Conservation (phyloP, 1,140 invertebrate genomes). For the Callitettix versicolor region DNA sequence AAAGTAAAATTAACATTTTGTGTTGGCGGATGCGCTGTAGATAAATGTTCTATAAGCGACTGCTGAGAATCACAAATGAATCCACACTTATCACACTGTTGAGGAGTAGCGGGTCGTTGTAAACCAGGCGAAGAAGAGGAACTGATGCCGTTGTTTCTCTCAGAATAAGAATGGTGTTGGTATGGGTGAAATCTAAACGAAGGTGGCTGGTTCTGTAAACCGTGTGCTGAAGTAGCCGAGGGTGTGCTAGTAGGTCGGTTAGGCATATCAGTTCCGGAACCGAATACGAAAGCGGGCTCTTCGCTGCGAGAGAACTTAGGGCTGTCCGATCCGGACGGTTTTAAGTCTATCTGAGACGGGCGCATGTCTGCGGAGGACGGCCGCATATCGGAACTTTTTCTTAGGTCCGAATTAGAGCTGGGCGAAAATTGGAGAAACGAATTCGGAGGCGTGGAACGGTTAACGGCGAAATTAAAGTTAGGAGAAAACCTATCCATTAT, state of each 20-base stretch:
- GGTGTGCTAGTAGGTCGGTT: constrained; percentile 23
- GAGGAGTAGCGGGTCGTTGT: constrained; percentile 47
- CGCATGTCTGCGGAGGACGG: no score
- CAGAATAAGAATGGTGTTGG: constrained; percentile 37
- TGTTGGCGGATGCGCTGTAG: constrained; percentile 51
- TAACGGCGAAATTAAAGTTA: constrained; percentile 8
- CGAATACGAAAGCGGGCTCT: constrained; percentile 28
- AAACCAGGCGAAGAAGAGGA: constrained; percentile 50
- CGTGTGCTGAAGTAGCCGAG: constrained; percentile 20
- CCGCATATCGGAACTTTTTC: no score
- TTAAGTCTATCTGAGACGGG: background rate
- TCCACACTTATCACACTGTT: constrained; percentile 72
- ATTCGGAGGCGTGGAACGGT: constrained; percentile 3
- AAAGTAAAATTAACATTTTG: constrained; percentile 35
- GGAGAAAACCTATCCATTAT: constrained; percentile 16
- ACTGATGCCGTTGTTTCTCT: constrained; percentile 28
- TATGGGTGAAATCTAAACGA: constrained; percentile 32
- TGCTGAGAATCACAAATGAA: constrained; percentile 58
- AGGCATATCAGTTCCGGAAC: constrained; percentile 31
- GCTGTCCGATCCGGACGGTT: background rate
- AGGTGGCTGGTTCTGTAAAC: background rate
- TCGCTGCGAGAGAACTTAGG: constrained; percentile 16
- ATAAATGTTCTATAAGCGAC: constrained; percentile 57
- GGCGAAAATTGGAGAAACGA: background rate
- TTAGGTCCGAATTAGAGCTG: no score